phyloP scores from a whole-genome alignment of 1,140 invertebrate species.

The Cheumatopsyche charites region DNA sequence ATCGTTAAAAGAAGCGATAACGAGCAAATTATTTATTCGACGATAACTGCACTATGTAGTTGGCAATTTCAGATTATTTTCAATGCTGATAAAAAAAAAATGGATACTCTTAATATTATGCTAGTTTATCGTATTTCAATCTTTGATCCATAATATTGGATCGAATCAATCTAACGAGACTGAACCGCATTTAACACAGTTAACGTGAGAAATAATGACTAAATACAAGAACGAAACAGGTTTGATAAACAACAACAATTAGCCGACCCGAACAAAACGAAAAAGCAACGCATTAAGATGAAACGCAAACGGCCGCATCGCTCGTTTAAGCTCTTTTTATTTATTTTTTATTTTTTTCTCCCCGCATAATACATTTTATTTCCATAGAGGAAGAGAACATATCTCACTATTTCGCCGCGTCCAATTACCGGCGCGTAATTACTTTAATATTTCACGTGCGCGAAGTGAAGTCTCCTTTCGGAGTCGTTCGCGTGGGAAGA shows the following conservation, averaged over 20 bases:
- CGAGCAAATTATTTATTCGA: too few relatives aligned
- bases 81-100: too few relatives aligned
- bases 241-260: conserved; percentile 29
- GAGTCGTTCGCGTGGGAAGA: conserved; percentile 31
- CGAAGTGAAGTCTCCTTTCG: neutral
- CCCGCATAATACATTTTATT: conserved; percentile 3
- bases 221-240: conserved; percentile 23
- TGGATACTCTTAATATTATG: too few relatives aligned
- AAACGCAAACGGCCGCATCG: neutral
- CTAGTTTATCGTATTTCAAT: too few relatives aligned
- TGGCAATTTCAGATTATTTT: too few relatives aligned
- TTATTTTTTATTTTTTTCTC: neutral
- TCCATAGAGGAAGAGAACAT: conserved; percentile 10
- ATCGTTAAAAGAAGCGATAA: too few relatives aligned
- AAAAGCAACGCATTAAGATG: conserved; percentile 19
- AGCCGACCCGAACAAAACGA: neutral
- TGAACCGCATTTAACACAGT: conserved; percentile 27
- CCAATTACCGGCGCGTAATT: conserved; percentile 38
- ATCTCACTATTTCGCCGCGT: conserved; percentile 35
- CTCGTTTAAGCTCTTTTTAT: too few relatives aligned
- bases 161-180: too few relatives aligned
- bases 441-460: conserved; percentile 39
- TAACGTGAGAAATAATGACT: conserved; percentile 17
- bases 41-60: too few relatives aligned
- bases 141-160: too few relatives aligned